Evolutionary conservation across 2,113 vertebrate species (phyloP).

Genomic region (Vimba vimba): DNA sequence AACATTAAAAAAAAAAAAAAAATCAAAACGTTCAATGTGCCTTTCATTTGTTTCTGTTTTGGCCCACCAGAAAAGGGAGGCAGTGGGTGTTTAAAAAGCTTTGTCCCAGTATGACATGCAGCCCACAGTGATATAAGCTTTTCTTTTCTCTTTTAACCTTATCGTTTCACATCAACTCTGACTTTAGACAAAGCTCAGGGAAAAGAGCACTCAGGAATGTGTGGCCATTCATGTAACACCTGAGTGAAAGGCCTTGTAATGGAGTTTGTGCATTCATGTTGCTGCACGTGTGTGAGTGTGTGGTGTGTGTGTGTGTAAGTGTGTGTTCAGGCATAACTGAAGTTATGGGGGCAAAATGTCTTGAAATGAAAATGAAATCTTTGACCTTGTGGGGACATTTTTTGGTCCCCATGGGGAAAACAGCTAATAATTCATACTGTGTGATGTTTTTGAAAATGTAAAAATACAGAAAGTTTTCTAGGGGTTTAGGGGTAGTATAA

Average conservation of each 20-base stretch:
- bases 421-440: too few species aligned
- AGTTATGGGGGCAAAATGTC: too few species aligned
- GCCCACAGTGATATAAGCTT: background rate
- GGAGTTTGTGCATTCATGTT: background rate
- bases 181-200: conserved; percentile 12
- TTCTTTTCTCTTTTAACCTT: conserved; percentile 19
- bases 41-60: conserved; percentile 27
- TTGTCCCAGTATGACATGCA: background rate
- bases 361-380: too few species aligned
- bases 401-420: too few species aligned
- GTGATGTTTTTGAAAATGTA: too few species aligned
- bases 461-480: too few species aligned
- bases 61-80: background rate
- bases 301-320: background rate
- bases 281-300: background rate
- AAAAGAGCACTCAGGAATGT: background rate
- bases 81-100: background rate
- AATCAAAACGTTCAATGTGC: background rate
- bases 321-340: too few species aligned
- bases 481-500: too few species aligned
- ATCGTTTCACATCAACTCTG: background rate
- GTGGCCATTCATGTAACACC: background rate
- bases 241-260: conserved; percentile 2
- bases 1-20: background rate
- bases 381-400: too few species aligned